Evolutionary conservation across 2,113 vertebrate genomes (phyloP), one percentile per base, ranked within the genome.

Genomic region (Aphyosemion australe): DNA sequence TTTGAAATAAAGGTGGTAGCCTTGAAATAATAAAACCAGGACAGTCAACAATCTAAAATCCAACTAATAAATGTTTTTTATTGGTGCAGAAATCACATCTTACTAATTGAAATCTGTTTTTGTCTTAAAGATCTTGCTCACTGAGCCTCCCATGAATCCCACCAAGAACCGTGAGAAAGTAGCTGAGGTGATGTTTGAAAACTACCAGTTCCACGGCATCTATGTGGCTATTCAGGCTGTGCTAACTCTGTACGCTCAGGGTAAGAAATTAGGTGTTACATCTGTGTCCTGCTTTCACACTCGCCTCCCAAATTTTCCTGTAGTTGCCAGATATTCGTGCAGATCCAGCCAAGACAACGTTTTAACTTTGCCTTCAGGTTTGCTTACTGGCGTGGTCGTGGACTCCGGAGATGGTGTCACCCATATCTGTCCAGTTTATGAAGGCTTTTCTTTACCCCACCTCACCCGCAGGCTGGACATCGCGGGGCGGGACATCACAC

Each of bases 181-280:
- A 2, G 87, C 97, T 9, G 97, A 99, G 93, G 95, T 98, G 74
- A 99, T 99, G 97, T 99, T 99, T 89, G 97, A 99, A 93, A 98
- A 93, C 0, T 99, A 99, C 83, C 93, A 95, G 83, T 99, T 99
- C 84, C 95, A 96, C 59, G 95, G 95, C 47, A 96, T 99, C 43
- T 98, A 99, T 49, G 95, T 99, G 76, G 97, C 95, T 16, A 99
- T 99, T 70, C 97, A 99, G 90, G 97, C 97, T 9, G 97, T 99
- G 79, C 94, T 99, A 70, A 99, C 97, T 54, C 93, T 99, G 19
- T 99, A 99, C 57, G 97, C 97, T 80, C 97, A 99, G 92, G 97
- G 97, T 99, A 87, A 61, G 93, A 82, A 21, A 20, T 53, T 4
- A 37, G 7, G 34, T 26, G 26, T 26, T 26, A 4, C 2, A 15